Percentiles rank a stretch among this genome's conserved stretches.
These are phyloP conservation scores for Conistra vaccinii DNA, from an alignment of 2,888 invertebrate genomes.

Conservation along the genomic window DNA sequence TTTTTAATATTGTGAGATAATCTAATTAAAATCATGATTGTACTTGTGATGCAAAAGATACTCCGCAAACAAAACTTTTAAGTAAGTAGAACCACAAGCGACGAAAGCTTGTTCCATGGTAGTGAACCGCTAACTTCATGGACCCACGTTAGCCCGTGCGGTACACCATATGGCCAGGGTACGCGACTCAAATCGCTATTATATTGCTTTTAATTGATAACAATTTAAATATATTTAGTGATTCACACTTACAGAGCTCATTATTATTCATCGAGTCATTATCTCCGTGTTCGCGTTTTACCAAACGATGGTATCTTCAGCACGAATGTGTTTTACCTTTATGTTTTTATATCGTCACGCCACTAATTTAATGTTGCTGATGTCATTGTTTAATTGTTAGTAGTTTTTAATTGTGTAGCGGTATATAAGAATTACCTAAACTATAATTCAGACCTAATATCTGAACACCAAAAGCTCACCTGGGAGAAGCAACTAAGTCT, in stretches of 20 bases:
- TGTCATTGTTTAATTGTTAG: slow-evolving; percentile 69
- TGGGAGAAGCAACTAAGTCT: background rate
- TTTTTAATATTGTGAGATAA: no score
- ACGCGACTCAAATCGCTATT: slow-evolving; percentile 89
- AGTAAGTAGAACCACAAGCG: background rate
- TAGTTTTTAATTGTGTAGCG: slow-evolving; percentile 50
- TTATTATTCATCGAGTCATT: slow-evolving; percentile 90
- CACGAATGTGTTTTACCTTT: slow-evolving; percentile 89
- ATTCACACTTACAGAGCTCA: slow-evolving; percentile 90
- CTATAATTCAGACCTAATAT: background rate
- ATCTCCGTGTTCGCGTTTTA: slow-evolving; percentile 88
- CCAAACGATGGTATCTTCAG: slow-evolving; percentile 84
- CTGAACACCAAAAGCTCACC: background rate
- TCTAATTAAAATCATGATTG: background rate
- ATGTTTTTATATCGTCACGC: slow-evolving; percentile 85
- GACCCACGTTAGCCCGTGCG: slow-evolving; percentile 80
- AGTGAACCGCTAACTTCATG: slow-evolving; percentile 65
- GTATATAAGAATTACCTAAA: slow-evolving; percentile 14
- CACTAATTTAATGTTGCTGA: slow-evolving; percentile 76
- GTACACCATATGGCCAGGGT: slow-evolving; percentile 86
- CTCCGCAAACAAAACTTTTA: background rate
- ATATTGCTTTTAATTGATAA: slow-evolving; percentile 91
- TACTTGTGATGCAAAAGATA: background rate
- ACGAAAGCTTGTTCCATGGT: background rate
- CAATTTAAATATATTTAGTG: slow-evolving; percentile 91